A percentile compares a stretch with the other conserved stretches of the same genome.
phyloP scores from a whole-genome alignment of 1,140 invertebrate species.

The Aphaenogaster floridana region DNA sequence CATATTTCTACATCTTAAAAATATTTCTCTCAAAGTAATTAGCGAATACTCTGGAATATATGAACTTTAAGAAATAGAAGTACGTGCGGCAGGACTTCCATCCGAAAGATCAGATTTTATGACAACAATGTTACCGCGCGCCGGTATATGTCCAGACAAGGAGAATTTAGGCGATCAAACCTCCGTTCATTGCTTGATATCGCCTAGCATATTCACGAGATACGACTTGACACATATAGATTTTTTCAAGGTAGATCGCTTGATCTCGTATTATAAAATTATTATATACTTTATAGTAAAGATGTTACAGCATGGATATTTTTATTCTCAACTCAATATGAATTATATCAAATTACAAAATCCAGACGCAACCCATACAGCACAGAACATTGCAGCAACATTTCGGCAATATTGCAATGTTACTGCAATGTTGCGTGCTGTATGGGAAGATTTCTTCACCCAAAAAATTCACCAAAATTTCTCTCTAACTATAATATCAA shows the following conservation, averaged over 20 bases:
- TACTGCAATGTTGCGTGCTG: too few relatives aligned
- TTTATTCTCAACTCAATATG: background rate
- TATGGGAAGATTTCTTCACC: background rate
- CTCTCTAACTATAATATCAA: background rate
- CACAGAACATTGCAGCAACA: too few relatives aligned
- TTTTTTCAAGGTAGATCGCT: conserved; percentile 58
- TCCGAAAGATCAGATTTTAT: background rate
- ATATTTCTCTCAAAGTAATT: background rate
- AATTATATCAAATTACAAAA: background rate
- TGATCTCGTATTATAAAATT: background rate
- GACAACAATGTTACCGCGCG: background rate
- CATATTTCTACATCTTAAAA: background rate
- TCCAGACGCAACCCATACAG: too few relatives aligned
- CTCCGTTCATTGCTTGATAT: conserved; percentile 45
- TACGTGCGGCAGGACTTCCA: conserved; percentile 35
- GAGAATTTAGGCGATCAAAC: conserved; percentile 22
- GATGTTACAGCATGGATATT: background rate
- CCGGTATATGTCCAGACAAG: background rate
- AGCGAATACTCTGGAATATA: background rate
- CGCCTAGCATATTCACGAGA: conserved; percentile 57
- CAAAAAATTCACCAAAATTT: background rate
- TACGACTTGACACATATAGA: conserved; percentile 45
- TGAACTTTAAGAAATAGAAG: conserved; percentile 7
- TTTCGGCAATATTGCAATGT: too few relatives aligned
- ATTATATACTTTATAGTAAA: background rate